phyloP scores from a whole-genome alignment of 2,797 vertebrate species.

The Myotis pilosus region DNA sequence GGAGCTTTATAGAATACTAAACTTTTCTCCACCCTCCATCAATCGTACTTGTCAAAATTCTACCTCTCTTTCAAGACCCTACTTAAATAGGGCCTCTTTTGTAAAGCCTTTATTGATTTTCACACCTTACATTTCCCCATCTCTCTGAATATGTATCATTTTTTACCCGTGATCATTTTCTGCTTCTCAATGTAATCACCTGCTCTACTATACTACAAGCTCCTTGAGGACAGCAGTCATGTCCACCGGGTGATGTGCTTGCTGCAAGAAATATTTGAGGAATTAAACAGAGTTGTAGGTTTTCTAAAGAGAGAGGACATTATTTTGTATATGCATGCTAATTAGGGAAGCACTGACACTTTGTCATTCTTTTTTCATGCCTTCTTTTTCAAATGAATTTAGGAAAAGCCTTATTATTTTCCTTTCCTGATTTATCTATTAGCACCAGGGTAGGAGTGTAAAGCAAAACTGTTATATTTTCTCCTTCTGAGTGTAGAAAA shows the following conservation, averaged over 20 bases:
- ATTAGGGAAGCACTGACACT: not conserved
- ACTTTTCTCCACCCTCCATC: not conserved
- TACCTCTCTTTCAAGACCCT: not conserved
- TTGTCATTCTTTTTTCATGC: not conserved
- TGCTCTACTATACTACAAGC: not conserved
- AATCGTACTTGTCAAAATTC: not conserved
- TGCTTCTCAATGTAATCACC: not conserved
- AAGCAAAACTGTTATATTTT: not conserved
- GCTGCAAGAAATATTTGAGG: not conserved
- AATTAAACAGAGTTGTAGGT: not conserved
- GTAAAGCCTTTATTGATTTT: not conserved
- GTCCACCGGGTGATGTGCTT: not conserved
- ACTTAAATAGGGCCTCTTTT: not conserved
- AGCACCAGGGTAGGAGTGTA: not conserved
- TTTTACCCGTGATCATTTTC: not conserved
- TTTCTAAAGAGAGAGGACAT: not conserved
- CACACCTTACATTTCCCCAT: not conserved
- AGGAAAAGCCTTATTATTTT: not conserved
- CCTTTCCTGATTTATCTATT: not conserved
- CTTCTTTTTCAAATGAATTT: conserved; percentile 36
- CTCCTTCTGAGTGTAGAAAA: not conserved
- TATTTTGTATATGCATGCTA: not conserved
- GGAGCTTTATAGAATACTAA: not conserved
- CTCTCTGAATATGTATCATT: not conserved
- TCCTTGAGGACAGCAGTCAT: not conserved